These are phyloP conservation scores for Acanthopagrus latus DNA, from an alignment of 2,797 vertebrate genomes.

Conservation along the genomic window DNA sequence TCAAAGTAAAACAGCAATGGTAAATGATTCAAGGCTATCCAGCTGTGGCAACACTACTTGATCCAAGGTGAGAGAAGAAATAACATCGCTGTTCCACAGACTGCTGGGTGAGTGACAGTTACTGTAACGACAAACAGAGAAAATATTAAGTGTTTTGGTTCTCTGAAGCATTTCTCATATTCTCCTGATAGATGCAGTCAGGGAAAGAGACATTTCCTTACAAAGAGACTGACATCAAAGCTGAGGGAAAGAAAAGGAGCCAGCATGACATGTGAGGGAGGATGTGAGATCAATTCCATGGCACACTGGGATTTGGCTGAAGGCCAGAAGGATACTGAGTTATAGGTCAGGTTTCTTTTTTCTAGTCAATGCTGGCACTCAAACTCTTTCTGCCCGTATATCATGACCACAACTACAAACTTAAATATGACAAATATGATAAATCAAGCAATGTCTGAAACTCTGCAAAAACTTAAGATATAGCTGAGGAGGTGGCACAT, in stretches of 20 bases:
- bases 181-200: constrained; percentile 54
- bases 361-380: constrained; percentile 46
- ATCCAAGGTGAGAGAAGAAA: constrained; percentile 75
- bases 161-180: constrained; percentile 61
- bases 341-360: constrained; percentile 56
- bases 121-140: constrained; percentile 70
- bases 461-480: constrained; percentile 1
- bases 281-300: constrained; percentile 76
- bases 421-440: constrained; percentile 45
- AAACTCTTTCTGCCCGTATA: constrained; percentile 31
- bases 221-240: constrained; percentile 77
- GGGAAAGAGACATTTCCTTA: constrained; percentile 66
- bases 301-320: constrained; percentile 73
- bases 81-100: constrained; percentile 60
- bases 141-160: constrained; percentile 51
- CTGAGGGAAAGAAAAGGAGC: constrained; percentile 69
- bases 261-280: constrained; percentile 73
- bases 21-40: constrained; percentile 72
- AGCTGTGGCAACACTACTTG: constrained; percentile 78
- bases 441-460: constrained; percentile 16
- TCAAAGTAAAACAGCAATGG: constrained; percentile 67
- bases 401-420: constrained; percentile 28
- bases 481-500: not conserved
- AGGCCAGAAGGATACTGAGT: constrained; percentile 65
- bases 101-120: constrained; percentile 69